Evolutionary conservation across 2,888 invertebrate species (phyloP).

Genomic region (Melipona bicolor): DNA sequence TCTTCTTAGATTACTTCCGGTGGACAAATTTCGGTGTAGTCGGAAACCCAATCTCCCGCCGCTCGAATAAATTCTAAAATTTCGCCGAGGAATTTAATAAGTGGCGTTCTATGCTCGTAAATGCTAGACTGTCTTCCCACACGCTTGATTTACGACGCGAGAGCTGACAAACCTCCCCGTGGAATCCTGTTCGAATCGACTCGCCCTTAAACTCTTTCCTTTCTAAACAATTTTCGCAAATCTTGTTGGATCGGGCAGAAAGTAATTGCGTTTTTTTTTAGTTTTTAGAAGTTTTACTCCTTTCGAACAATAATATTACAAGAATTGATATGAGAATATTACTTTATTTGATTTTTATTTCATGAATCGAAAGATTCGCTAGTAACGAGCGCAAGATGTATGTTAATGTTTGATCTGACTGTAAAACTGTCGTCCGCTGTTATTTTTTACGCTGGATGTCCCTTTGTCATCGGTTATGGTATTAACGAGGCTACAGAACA

Average conservation of each 20-base stretch:
- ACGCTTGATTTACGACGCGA: not conserved
- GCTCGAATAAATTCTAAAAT: constrained; percentile 61
- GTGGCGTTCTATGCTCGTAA: constrained; percentile 24
- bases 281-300: no score
- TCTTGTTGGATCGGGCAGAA: no score
- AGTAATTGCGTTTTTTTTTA: no score
- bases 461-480: constrained; percentile 6
- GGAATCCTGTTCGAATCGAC: not conserved
- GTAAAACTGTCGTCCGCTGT: not conserved
- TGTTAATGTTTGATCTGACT: not conserved
- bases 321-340: no score
- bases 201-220: not conserved
- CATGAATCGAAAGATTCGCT: no score
- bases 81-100: constrained; percentile 44
- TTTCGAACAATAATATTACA: no score
- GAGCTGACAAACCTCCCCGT: not conserved
- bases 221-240: no score
- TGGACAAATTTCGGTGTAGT: constrained; percentile 20
- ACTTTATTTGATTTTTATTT: no score
- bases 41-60: constrained; percentile 52
- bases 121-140: constrained; percentile 18
- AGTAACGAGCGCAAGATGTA: no score
- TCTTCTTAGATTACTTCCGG: constrained; percentile 53
- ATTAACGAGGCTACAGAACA: not conserved
- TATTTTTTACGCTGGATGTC: not conserved